A percentile compares a stretch with the other conserved stretches of the same genome.
phyloP scores from a whole-genome alignment of 2,888 invertebrate genomes.

The Lycia hirtaria region DNA sequence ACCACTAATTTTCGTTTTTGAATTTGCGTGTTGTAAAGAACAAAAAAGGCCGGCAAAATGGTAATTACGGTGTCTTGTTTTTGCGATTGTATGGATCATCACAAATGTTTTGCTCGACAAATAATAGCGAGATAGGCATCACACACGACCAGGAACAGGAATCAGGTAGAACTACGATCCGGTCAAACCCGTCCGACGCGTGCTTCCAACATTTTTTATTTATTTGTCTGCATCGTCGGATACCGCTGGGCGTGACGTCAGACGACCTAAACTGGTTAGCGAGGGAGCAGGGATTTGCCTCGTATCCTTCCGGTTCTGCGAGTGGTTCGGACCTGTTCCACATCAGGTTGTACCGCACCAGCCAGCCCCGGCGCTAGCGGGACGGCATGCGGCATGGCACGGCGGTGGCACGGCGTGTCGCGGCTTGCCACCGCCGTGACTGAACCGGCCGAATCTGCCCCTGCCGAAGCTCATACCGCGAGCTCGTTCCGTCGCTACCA shows the following conservation, averaged over 20 bases:
- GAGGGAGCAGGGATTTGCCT: slow-evolving; percentile 85
- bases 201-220: slow-evolving; percentile 86
- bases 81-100: slow-evolving; percentile 16
- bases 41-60: background rate
- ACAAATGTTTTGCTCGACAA: slow-evolving; percentile 54
- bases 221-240: slow-evolving; percentile 84
- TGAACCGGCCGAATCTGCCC: slow-evolving; percentile 58
- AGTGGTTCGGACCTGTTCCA: slow-evolving; percentile 83
- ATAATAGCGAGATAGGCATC: slow-evolving; percentile 66
- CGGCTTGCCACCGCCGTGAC: slow-evolving; percentile 48
- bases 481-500: slow-evolving; percentile 53
- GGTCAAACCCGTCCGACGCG: slow-evolving; percentile 85
- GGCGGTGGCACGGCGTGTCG: slow-evolving; percentile 69
- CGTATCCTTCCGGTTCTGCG: slow-evolving; percentile 85
- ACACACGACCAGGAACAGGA: slow-evolving; percentile 82
- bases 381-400: slow-evolving; percentile 26
- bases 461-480: slow-evolving; percentile 51
- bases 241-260: slow-evolving; percentile 85
- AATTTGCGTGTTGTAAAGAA: background rate
- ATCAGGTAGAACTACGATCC: slow-evolving; percentile 85
- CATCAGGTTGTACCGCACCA: slow-evolving; percentile 77
- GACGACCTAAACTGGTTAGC: slow-evolving; percentile 85
- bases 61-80: slow-evolving; percentile 9
- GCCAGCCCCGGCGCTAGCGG: slow-evolving; percentile 55
- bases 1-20: background rate